phyloP scores from a whole-genome alignment of 1,140 invertebrate genomes.

The Drosophila ficusphila region DNA sequence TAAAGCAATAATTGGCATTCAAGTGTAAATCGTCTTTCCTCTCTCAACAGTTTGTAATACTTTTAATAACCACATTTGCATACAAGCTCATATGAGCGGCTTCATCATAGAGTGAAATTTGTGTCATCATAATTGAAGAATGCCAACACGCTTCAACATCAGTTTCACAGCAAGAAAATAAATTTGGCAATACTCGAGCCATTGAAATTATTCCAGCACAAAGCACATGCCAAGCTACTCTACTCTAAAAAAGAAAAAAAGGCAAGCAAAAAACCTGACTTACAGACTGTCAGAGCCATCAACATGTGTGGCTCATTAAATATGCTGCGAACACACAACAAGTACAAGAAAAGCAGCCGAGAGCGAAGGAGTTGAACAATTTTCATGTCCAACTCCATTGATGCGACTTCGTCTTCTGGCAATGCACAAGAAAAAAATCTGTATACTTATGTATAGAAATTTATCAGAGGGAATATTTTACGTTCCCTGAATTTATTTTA shows the following conservation, averaged over 20 bases:
- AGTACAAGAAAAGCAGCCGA: constrained; percentile 31
- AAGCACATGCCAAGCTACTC: constrained; percentile 39
- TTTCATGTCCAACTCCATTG: constrained; percentile 78
- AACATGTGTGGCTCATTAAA: constrained; percentile 75
- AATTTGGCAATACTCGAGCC: constrained; percentile 60
- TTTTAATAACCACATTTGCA: constrained; percentile 39
- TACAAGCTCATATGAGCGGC: constrained; percentile 13
- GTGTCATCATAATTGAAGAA: constrained; percentile 52
- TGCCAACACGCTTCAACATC: constrained; percentile 51
- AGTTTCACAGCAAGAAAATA: constrained; percentile 13
- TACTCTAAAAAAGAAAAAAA: neutral
- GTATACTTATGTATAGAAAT: too few species aligned
- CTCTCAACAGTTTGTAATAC: constrained; percentile 7
- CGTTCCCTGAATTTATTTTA: too few species aligned
- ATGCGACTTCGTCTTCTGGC: constrained; percentile 48
- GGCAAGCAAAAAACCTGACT: constrained; percentile 28
- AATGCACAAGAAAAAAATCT: constrained; percentile 1
- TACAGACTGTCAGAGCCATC: constrained; percentile 46
- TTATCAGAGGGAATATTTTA: too few species aligned
- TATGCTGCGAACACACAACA: constrained; percentile 65
- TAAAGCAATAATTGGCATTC: neutral
- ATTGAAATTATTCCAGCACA: constrained; percentile 33
- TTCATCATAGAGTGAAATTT: constrained; percentile 54
- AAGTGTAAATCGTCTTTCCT: constrained; percentile 2
- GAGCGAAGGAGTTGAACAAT: constrained; percentile 61